Evolutionary conservation across 2,888 invertebrate species (phyloP).

Genomic region (Chirona hameri): DNA sequence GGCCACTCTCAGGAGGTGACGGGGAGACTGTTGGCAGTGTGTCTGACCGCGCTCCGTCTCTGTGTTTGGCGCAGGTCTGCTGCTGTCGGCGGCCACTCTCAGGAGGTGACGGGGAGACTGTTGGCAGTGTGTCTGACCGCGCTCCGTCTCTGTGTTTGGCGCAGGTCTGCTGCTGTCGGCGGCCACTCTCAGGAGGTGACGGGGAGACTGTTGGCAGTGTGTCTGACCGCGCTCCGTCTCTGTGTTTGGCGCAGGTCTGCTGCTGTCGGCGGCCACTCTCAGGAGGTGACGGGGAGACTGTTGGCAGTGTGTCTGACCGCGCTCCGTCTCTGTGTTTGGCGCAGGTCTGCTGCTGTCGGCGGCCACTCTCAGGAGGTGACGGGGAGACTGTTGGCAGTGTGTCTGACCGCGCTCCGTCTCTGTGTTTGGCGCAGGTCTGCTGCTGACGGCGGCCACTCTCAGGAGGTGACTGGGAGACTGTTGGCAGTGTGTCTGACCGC

Average conservation of each 20-base stretch:
- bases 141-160: too few relatives aligned
- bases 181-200: neutral
- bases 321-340: too few relatives aligned
- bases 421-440: neutral
- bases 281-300: constrained; percentile 1
- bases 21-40: too few relatives aligned
- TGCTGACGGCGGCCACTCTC: neutral
- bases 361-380: neutral
- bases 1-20: neutral
- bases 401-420: too few relatives aligned
- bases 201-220: too few relatives aligned
- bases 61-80: neutral
- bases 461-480: constrained; percentile 1
- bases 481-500: too few relatives aligned
- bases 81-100: neutral
- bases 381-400: too few relatives aligned
- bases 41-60: too few relatives aligned
- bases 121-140: too few relatives aligned
- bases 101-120: constrained; percentile 1
- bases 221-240: too few relatives aligned
- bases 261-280: neutral
- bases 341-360: neutral
- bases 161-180: neutral
- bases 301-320: too few relatives aligned
- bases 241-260: neutral